These are phyloP conservation scores for Sisor rabdophorus DNA, from an alignment of 2,113 vertebrate species.

Conservation along the genomic window DNA sequence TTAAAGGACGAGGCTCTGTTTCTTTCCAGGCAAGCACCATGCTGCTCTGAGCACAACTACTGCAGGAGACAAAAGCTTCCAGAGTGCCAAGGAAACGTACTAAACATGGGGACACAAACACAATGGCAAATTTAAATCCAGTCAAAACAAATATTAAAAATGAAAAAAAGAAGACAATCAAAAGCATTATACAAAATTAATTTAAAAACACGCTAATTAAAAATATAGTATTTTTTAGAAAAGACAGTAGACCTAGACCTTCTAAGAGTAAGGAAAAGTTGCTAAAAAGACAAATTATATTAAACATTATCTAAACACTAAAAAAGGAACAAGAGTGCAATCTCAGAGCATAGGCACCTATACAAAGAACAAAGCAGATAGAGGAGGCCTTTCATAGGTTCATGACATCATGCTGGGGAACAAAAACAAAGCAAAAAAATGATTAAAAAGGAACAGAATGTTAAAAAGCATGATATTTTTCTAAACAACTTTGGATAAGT, in stretches of 20 bases:
- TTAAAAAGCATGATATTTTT: background rate
- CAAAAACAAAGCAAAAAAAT: background rate
- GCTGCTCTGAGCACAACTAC: conserved; percentile 63
- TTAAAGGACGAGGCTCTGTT: conserved; percentile 60
- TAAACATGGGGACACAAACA: conserved; percentile 35
- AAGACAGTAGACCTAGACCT: background rate
- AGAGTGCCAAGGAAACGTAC: conserved; percentile 68
- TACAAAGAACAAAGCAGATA: background rate
- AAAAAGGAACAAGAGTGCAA: background rate
- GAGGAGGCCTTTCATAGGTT: background rate
- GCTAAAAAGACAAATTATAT: background rate
- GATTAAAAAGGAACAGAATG: background rate
- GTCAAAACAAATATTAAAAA: background rate
- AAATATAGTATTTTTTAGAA: background rate
- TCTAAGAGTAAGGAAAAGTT: background rate
- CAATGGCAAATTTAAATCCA: background rate
- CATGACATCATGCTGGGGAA: background rate
- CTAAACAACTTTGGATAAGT: no score
- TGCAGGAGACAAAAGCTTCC: conserved; percentile 74
- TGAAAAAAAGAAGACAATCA: background rate
- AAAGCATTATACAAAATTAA: background rate
- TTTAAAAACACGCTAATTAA: background rate
- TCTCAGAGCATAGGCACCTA: background rate
- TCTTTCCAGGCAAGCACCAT: conserved; percentile 72
- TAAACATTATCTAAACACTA: background rate